Base-by-base conservation (phyloP, 2,797 vertebrate species). In the Anableps anableps region DNA sequence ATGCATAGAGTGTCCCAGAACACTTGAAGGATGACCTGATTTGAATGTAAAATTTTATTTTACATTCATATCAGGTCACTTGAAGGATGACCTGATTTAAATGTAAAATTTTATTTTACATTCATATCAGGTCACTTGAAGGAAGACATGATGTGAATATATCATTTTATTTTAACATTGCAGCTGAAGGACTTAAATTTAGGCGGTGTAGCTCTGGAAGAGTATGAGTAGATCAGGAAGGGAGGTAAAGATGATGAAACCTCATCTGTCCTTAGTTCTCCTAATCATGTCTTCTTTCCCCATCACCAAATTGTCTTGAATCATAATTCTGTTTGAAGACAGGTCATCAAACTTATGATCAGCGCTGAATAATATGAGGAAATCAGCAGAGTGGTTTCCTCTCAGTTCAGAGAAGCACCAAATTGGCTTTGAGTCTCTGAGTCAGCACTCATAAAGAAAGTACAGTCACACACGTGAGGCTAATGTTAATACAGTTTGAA, bases 291-390 rank as follows among this genome's bases (percentile, higher is more conserved):
- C 47, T 73, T 17, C n/a, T 29, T 21, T 4, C 38, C 13, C 34
- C 2, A 14, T 62, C 38, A n/a, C 38, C 64, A 41, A 26, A 58
- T 80, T 53, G 38, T 80, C 78, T 75, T 72, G 34, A 81, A 80
- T 87, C 75, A 83, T 58, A 11, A 80, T 77, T 90, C 85, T 77
- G 83, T 91, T 88, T 92, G 86, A 92, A 90, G 89, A 83, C 2
- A 48, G 76, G 82, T 87, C 72, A 78, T 85, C 86, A 82, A 21
- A 82, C 84, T 78, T 75, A 17, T 58, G 72, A 79, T 85, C 53
- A 77, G 11, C 66, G 70, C 1, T 38, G 43, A 55, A 83, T 58
- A 76, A 84, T 50, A 74, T 47, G 21, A 5, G 51, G 21, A 81
- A 80, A 75, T 86, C 75, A 81, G 77, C 77, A 16, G 62, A 31